phyloP scores from a whole-genome alignment of 2,888 invertebrate genomes.

The Sycophila texana region DNA sequence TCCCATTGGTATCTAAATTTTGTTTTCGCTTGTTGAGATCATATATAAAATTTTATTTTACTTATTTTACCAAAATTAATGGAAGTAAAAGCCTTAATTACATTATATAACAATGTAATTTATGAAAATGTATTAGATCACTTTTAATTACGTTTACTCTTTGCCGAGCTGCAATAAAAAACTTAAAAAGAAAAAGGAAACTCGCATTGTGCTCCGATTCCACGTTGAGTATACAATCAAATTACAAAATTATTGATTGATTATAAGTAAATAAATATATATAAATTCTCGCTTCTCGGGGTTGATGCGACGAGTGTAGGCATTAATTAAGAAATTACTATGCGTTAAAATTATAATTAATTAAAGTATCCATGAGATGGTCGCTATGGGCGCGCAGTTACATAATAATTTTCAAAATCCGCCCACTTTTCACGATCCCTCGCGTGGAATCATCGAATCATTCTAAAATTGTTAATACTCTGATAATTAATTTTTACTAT shows the following conservation, averaged over 20 bases:
- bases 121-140: too few relatives aligned
- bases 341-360: constrained; percentile 15
- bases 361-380: constrained; percentile 22
- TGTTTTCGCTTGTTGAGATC: neutral
- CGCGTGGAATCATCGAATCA: constrained; percentile 49
- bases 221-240: constrained; percentile 46
- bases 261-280: constrained; percentile 53
- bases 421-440: constrained; percentile 29
- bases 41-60: neutral
- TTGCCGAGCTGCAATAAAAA: constrained; percentile 26
- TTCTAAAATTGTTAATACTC: constrained; percentile 53
- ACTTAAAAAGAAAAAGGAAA: constrained; percentile 7
- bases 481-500: constrained; percentile 49
- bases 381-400: constrained; percentile 7
- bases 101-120: too few relatives aligned
- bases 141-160: constrained; percentile 10
- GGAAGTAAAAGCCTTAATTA: too few relatives aligned
- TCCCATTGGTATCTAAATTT: neutral
- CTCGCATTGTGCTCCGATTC: constrained; percentile 44
- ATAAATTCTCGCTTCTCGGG: constrained; percentile 53
- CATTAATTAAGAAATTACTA: constrained; percentile 48
- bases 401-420: constrained; percentile 44
- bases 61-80: too few relatives aligned
- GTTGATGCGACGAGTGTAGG: constrained; percentile 55
- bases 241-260: constrained; percentile 27